Base-by-base conservation (phyloP, 2,113 vertebrate genomes). In the Tupaia chinensis region DNA sequence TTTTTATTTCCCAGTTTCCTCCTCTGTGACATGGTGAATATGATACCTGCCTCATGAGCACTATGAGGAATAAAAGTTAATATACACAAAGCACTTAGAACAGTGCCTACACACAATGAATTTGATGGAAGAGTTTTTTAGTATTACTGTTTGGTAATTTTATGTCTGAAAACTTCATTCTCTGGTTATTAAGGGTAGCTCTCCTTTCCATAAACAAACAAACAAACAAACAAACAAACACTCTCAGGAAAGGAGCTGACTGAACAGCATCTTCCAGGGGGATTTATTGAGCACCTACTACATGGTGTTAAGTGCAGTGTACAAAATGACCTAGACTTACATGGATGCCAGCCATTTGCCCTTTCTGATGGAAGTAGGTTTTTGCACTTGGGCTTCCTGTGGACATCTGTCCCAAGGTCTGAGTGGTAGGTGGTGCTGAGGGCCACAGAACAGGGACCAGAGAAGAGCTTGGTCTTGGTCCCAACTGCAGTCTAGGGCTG, bases 291-390 rank as follows among this genome's bases (percentile, higher is more conserved):
- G n/a, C 56, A 44, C 29, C 61, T 68, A 15, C 14, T 61, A 3
- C 5, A 2, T 1, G 15, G 19, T 7, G 65, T 29, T 27, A 54
- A 77, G 63, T 54, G 23, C 27, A 87, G 13, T 9, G 53, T 17
- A 0, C 15, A 19, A 79, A 58, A 83, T 7, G 10, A 70, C 14
- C 19, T 6, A 14, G 53, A 20, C 22, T 19, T 11, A 10, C 19
- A 16, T 0, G 0, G 29, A 17, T 5, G 16, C n/a, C 29, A 22
- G 0, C 22, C 27, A 22, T n/a, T 82, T 32, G 58, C 0, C 8
- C 53, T 32, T 76, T 11, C n/a, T 0, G 0, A 1, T 13, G 6
- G 73, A 93, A 60, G 25, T 2, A 17, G 19, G 14, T 58, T 92
- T 44, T 79, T 3, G 0, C 25, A 58, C 14, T 54, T 5, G 44